Evolutionary conservation across 2,888 invertebrate species (phyloP), one percentile per base, ranked within the genome.

Genomic region (Brachyptera putata): DNA sequence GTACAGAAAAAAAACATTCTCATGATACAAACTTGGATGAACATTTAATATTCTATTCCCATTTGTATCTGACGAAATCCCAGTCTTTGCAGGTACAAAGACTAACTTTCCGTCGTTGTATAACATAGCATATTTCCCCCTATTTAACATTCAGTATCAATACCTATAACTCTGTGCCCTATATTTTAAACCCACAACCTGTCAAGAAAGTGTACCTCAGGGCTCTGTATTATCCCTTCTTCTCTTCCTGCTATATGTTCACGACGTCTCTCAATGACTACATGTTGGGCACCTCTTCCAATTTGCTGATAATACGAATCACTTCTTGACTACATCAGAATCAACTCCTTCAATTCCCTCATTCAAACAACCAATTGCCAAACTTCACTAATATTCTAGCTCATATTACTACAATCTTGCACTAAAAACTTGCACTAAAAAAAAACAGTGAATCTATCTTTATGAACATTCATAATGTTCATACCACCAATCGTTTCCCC

Each of bases 221-320:
- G 30, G 30, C 30, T 30, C 11, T 30, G 30, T 30, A 30, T 11
- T 30, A 7, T 30, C 5, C 30, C 30, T 30, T 7, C 11, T 30
- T 30, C 30, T 30, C 30, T 30, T 30, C 46, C 46, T 50, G 25
- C 26, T 50, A 24, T 50, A 13, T 50, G 24, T 50, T 14, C 25
- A 39, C n/a, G n/a, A 39, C 39, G n/a, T 39, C 39, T 39, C 39
- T 9, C 11, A 39, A 14, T 4, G 5, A 4, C 39, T 39, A 39
- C 4, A 39, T 9, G 39, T 7, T 7, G 11, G 30, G 5, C 5
- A 7, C 11, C 5, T 30, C 5, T 30, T 30, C 30, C 30, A 30
- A 30, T 30, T 7, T 11, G 30, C 30, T 7, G 30, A 30, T 30
- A 30, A 11, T 11, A 30, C 30, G 30, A 30, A 11, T 30, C 30